Evolutionary conservation across 2,888 invertebrate genomes (phyloP), one percentile per base, ranked within the genome.

Genomic region (Drosophila quinaria): DNA sequence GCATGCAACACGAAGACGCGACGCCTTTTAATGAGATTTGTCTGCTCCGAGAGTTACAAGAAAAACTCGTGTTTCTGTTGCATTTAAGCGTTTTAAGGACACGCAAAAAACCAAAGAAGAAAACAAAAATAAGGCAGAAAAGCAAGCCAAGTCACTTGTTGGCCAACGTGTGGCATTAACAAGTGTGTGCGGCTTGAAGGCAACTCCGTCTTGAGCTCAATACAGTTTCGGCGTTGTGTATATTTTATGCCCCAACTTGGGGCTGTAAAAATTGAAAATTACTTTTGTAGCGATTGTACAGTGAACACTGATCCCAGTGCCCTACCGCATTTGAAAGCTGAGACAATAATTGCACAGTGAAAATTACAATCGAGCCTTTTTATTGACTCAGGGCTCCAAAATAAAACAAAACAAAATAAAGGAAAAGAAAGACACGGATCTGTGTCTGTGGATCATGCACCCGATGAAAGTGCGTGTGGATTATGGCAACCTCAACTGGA

Each of bases 11-110:
- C 47, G 13, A 50, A 60, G 74, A 81, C 72, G 81, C 86, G 88
- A 88, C 87, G 89, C 87, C 89, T 87, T 88, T 89, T 87, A 87
- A 87, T 87, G 86, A 87, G 86, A 88, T 87, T 87, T 87, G 89
- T 88, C 86, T 88, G 81, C 79, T 42, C 13, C 63, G 60, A 65
- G 29, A 37, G 59, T 67, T 63, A 80, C 76, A 80, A 78, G 84
- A 85, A 85, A 78, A 85, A 87, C 87, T 87, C 79, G 66, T 85
- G 80, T 87, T 80, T 73, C 58, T 69, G 71, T 59, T 80, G 75
- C 78, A 59, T 78, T 79, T 73, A 79, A 79, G 70, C 73, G 79
- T 69, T 79, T 76, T 79, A 80, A 87, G 87, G 87, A 85, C 83
- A 85, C 86, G 81, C 84, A 76, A 49, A 63, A 60, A 42, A 19